Evolutionary conservation across 2,888 invertebrate genomes (phyloP).

Genomic region (Idaea biselata): DNA sequence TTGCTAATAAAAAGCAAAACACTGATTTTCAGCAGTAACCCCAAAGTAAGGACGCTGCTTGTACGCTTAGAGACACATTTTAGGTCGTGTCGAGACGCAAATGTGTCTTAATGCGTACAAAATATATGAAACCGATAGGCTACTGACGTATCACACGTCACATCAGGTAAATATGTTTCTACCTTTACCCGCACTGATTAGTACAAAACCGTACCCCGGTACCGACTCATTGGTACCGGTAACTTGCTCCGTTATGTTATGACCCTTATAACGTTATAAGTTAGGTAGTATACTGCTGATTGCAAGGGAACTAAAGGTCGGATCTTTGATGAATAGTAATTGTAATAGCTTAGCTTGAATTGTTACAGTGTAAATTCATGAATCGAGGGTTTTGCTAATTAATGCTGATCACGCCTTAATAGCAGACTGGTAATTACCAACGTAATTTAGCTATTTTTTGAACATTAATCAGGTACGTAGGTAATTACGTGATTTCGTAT

Average conservation of each 20-base stretch:
- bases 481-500: not conserved
- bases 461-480: not conserved
- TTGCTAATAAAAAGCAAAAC: too few relatives aligned
- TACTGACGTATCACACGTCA: too few relatives aligned
- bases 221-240: not conserved
- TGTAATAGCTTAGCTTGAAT: not conserved
- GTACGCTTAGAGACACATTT: too few relatives aligned
- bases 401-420: not conserved
- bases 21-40: too few relatives aligned
- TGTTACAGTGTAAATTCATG: not conserved
- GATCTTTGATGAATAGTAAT: constrained; percentile 2
- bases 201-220: not conserved
- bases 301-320: not conserved
- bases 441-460: not conserved
- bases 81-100: too few relatives aligned
- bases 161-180: too few relatives aligned
- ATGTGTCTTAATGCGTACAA: too few relatives aligned
- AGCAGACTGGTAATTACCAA: not conserved
- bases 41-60: too few relatives aligned
- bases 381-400: not conserved
- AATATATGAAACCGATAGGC: too few relatives aligned
- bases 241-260: not conserved
- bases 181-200: not conserved
- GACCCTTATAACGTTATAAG: not conserved
- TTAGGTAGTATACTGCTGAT: not conserved